Evolutionary conservation across 1,140 invertebrate species (phyloP).

Genomic region (Holcopasites calliopsidis): DNA sequence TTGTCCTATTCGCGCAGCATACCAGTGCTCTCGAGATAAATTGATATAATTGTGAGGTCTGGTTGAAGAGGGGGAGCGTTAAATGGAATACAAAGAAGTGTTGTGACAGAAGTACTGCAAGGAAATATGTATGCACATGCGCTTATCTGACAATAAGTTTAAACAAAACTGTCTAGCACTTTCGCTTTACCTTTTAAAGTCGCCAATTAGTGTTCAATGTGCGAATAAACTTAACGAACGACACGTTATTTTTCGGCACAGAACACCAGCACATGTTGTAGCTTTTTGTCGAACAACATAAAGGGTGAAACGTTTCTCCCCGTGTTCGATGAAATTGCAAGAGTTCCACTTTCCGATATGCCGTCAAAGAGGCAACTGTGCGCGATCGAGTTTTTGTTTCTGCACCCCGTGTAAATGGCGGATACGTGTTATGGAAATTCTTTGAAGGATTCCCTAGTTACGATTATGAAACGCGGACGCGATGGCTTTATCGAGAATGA

Average conservation of each 20-base stretch:
- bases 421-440: constrained; percentile 19
- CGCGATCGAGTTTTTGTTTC: constrained; percentile 20
- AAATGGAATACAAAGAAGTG: background rate
- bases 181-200: background rate
- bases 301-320: background rate
- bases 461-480: background rate
- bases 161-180: no score
- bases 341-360: background rate
- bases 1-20: constrained; percentile 15
- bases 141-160: background rate
- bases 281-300: background rate
- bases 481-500: background rate
- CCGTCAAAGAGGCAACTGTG: background rate
- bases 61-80: background rate
- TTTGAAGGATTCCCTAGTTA: background rate
- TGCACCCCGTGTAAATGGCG: background rate
- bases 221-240: constrained; percentile 25
- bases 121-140: background rate
- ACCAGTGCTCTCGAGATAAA: constrained; percentile 23
- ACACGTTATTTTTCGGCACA: background rate
- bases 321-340: background rate
- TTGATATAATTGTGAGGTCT: constrained; percentile 27
- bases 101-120: background rate
- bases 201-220: no score
- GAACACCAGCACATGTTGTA: background rate